Percentiles rank a stretch among this genome's conserved stretches.
phyloP scores from a whole-genome alignment of 1,140 invertebrate genomes.

The Ectropis grisescens region DNA sequence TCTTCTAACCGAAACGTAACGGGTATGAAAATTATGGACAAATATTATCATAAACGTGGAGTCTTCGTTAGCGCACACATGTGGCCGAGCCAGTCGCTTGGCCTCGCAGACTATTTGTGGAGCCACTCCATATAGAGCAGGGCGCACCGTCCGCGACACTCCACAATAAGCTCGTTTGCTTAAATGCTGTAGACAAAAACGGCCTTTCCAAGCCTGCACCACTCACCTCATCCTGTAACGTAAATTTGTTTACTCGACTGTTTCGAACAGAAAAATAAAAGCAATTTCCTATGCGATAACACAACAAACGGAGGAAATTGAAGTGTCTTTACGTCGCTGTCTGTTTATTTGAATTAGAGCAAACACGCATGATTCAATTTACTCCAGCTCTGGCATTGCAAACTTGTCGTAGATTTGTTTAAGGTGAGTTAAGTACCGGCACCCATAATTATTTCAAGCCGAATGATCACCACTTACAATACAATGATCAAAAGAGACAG shows the following conservation, averaged over 20 bases:
- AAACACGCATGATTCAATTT: too few relatives aligned
- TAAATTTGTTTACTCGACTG: conserved; percentile 9
- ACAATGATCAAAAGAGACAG: too few relatives aligned
- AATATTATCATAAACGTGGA: conserved; percentile 28
- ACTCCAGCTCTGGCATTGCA: too few relatives aligned
- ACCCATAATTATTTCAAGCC: too few relatives aligned
- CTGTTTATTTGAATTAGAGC: conserved; percentile 11
- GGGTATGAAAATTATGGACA: neutral
- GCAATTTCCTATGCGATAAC: conserved; percentile 30
- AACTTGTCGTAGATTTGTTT: too few relatives aligned
- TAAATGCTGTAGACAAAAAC: conserved; percentile 14
- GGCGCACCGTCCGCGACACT: conserved; percentile 18
- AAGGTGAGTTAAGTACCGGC: too few relatives aligned
- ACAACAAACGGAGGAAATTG: conserved; percentile 22
- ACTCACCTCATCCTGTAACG: too few relatives aligned
- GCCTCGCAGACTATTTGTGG: conserved; percentile 23
- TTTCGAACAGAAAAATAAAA: conserved; percentile 36
- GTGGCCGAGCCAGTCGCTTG: conserved; percentile 15
- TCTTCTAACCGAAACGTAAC: neutral
- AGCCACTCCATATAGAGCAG: conserved; percentile 22
- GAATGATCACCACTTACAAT: too few relatives aligned
- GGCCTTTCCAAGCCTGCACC: too few relatives aligned
- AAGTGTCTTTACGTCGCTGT: neutral
- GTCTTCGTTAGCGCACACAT: conserved; percentile 34
- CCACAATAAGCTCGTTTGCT: conserved; percentile 35